Conservation (phyloP, 2,888 invertebrate species). For the Platycheirus albimanus region DNA sequence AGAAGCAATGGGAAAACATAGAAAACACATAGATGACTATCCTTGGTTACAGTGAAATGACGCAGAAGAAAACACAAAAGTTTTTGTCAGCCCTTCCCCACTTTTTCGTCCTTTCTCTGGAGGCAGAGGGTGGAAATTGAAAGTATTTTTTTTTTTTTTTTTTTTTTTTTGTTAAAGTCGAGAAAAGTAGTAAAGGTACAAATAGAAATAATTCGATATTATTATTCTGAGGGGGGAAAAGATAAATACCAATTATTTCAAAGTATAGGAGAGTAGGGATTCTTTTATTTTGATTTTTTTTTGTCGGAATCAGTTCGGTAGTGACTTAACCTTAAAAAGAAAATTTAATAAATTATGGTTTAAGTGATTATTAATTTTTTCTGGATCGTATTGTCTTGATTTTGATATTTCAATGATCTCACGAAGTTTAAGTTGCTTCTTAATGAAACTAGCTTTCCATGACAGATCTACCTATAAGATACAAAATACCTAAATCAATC, state of each 20-base stretch:
- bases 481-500: too few relatives aligned
- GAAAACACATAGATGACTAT: conserved; percentile 38
- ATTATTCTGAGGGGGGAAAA: conserved; percentile 64
- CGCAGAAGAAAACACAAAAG: conserved; percentile 66
- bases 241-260: conserved; percentile 61
- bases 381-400: too few relatives aligned
- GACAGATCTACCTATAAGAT: too few relatives aligned
- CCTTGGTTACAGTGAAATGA: conserved; percentile 64
- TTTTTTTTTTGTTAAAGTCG: conserved; percentile 21
- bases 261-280: neutral
- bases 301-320: too few relatives aligned
- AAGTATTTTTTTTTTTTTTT: conserved; percentile 34
- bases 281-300: too few relatives aligned
- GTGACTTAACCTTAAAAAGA: too few relatives aligned
- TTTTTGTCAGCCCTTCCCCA: conserved; percentile 42
- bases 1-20: conserved; percentile 1
- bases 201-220: conserved; percentile 72
- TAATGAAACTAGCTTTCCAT: too few relatives aligned
- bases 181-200: conserved; percentile 33
- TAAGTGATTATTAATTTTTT: too few relatives aligned
- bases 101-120: neutral
- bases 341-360: too few relatives aligned
- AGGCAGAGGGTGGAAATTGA: conserved; percentile 44
- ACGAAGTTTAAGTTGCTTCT: too few relatives aligned
- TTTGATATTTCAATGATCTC: too few relatives aligned